phyloP scores from a whole-genome alignment of 1,140 invertebrate species.

The Zaprionus taronus region DNA sequence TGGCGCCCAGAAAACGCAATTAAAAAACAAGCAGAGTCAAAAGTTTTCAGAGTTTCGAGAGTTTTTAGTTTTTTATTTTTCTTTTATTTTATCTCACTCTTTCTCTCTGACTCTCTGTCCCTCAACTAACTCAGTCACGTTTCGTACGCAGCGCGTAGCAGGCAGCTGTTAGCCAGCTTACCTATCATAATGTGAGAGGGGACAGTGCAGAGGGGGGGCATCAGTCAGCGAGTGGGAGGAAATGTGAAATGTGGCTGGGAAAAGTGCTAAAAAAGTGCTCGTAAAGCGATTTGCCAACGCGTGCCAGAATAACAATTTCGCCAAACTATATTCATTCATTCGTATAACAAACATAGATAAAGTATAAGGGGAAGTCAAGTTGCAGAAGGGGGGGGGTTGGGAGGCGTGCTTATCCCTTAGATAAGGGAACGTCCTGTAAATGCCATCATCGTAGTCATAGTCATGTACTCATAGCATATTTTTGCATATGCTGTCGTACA shows the following conservation, averaged over 20 bases:
- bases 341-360: constrained; percentile 20
- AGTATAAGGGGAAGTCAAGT: neutral
- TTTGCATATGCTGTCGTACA: constrained; percentile 78
- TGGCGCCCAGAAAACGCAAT: constrained; percentile 35
- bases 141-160: constrained; percentile 3
- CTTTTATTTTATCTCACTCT: neutral
- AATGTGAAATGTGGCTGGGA: neutral
- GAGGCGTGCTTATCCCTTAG: neutral
- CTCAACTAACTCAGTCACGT: constrained; percentile 43
- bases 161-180: constrained; percentile 12
- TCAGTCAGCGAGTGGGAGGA: neutral
- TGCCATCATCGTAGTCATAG: constrained; percentile 44
- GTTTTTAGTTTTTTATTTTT: constrained; percentile 21
- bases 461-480: constrained; percentile 60
- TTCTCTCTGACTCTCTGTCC: neutral
- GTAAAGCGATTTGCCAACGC: constrained; percentile 64
- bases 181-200: neutral
- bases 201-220: neutral
- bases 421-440: constrained; percentile 37
- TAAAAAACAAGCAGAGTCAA: constrained; percentile 37
- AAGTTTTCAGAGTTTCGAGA: constrained; percentile 23
- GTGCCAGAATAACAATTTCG: constrained; percentile 71
- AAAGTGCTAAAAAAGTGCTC: constrained; percentile 30
- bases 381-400: neutral
- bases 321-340: constrained; percentile 64